A percentile compares a stretch with the other conserved stretches of the same genome.
Conservation (phyloP, 2,888 invertebrate genomes). For the Syrphus vitripennis region DNA sequence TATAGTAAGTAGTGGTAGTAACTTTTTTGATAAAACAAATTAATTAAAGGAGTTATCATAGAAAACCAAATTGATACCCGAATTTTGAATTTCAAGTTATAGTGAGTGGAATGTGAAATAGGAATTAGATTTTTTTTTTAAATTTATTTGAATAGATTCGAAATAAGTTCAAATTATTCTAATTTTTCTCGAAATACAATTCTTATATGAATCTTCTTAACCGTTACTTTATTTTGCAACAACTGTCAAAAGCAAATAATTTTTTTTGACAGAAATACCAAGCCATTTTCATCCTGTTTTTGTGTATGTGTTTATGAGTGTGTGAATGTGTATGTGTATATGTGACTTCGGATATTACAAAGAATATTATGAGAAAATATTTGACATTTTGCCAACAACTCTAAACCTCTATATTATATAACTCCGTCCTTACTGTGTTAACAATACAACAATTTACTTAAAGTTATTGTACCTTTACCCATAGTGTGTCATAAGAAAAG, state of each 20-base stretch:
- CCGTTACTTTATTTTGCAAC: conserved; percentile 15
- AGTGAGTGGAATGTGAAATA: conserved; percentile 46
- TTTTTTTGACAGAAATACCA: conserved; percentile 20
- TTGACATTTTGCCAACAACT: conserved; percentile 21
- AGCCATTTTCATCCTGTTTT: neutral
- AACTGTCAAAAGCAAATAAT: conserved; percentile 23
- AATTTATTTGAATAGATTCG: no score
- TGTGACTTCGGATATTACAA: conserved; percentile 28
- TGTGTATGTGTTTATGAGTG: neutral
- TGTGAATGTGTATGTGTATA: neutral
- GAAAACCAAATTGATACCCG: conserved; percentile 22
- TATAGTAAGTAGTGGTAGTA: conserved; percentile 78
- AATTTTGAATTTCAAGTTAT: conserved; percentile 7
- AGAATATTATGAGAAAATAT: conserved; percentile 35
- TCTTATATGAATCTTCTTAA: conserved; percentile 2
- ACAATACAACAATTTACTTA: neutral
- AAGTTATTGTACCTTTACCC: conserved; percentile 10
- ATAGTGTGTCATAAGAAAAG: conserved; percentile 20
- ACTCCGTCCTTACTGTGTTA: conserved; percentile 24
- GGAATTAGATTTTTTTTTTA: neutral
- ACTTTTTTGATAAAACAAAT: conserved; percentile 40
- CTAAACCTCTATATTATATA: conserved; percentile 42
- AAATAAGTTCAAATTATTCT: neutral
- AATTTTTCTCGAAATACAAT: neutral
- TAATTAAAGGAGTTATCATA: conserved; percentile 61